phyloP scores from a whole-genome alignment of 2,113 vertebrate genomes.

The Engraulis encrasicolus region DNA sequence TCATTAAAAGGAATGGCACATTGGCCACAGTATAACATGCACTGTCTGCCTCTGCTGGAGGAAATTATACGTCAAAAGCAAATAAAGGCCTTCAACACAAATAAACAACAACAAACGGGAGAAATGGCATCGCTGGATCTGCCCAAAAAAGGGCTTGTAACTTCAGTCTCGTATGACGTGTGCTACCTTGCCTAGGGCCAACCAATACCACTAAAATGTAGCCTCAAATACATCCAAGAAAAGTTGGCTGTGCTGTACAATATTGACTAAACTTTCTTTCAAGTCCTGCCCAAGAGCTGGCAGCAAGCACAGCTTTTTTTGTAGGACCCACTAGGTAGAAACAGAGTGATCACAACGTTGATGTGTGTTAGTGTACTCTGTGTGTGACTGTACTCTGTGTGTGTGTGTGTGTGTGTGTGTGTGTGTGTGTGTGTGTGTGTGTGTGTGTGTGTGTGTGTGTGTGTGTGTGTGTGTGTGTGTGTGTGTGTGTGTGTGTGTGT shows the following conservation, averaged over 20 bases:
- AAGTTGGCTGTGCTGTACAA: background rate
- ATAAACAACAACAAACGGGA: background rate
- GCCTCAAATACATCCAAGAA: background rate
- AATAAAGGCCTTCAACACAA: background rate
- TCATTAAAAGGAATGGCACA: background rate
- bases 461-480: too few species aligned
- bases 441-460: too few species aligned
- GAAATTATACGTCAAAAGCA: background rate
- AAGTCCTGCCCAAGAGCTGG: background rate
- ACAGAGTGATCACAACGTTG: background rate
- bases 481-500: too few species aligned
- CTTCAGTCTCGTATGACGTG: background rate
- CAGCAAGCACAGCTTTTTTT: background rate
- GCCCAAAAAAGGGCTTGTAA: background rate
- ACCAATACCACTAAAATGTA: background rate
- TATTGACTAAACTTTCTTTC: conserved; percentile 4
- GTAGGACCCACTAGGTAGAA: background rate
- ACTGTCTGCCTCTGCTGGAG: background rate
- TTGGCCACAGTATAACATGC: background rate
- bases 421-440: too few species aligned
- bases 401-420: too few species aligned
- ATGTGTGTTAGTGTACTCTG: too few species aligned
- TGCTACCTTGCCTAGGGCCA: background rate
- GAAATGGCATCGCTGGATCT: background rate
- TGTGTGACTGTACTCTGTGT: too few species aligned